Percentiles rank a stretch among this genome's conserved stretches.
phyloP scores from a whole-genome alignment of 2,888 invertebrate genomes.

The Muschampia staudingeri region DNA sequence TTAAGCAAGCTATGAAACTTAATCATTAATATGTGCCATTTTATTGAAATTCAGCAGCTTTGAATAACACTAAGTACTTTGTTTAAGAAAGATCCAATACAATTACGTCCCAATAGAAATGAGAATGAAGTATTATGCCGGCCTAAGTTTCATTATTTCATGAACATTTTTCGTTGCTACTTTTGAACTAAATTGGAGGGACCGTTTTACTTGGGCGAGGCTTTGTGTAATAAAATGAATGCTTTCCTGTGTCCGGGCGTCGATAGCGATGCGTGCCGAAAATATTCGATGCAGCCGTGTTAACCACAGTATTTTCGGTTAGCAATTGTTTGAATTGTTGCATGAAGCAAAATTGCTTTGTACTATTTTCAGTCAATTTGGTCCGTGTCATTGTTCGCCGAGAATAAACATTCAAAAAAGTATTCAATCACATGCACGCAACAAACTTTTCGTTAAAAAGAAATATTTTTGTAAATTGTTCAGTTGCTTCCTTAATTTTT shows the following conservation, averaged over 20 bases:
- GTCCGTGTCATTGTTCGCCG: conserved; percentile 13
- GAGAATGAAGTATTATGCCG: conserved; percentile 61
- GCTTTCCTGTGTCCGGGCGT: conserved; percentile 81
- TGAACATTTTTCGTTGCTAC: conserved; percentile 61
- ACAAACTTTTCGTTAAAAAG: not conserved
- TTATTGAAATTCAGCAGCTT: conserved; percentile 75
- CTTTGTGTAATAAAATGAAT: conserved; percentile 85
- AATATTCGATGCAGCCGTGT: conserved; percentile 49
- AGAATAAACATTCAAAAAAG: conserved; percentile 15
- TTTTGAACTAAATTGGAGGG: conserved; percentile 71
- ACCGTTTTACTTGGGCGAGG: conserved; percentile 82
- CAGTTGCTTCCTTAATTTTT: not conserved
- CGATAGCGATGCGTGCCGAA: conserved; percentile 76
- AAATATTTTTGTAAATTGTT: not conserved
- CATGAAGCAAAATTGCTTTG: conserved; percentile 44
- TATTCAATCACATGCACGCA: not conserved
- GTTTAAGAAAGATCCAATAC: conserved; percentile 40
- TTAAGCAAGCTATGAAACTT: conserved; percentile 85
- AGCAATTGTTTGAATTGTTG: conserved; percentile 37
- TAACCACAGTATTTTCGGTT: conserved; percentile 36
- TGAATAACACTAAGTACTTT: conserved; percentile 45
- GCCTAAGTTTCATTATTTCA: conserved; percentile 69
- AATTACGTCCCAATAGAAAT: conserved; percentile 60
- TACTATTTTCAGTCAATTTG: conserved; percentile 41
- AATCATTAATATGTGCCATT: conserved; percentile 84